Evolutionary conservation across 2,888 invertebrate genomes (phyloP), one percentile per base, ranked within the genome.

Genomic region (Zaprionus obscuricornis): DNA sequence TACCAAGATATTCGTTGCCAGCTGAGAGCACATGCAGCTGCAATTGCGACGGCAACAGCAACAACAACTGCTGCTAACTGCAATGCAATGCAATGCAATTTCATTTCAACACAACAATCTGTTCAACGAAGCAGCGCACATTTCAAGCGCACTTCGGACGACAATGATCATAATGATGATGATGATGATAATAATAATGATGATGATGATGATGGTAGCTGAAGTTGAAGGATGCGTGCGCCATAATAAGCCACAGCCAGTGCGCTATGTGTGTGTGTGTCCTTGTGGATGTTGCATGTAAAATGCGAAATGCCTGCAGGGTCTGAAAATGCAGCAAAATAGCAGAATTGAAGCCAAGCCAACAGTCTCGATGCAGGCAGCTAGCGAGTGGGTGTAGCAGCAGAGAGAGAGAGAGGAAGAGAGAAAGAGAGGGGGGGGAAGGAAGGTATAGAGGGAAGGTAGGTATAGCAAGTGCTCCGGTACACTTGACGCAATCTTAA

Each of bases 401-500:
- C 10, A n/a, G 40, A 11, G 26, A 11, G 11, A 3, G 24, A 11
- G 11, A 17, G n/a, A 20, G 3, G 13, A 1, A 26, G 17, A 42
- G 2, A 13, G 8, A 6, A 7, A n/a, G n/a, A n/a, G 5, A 2
- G 10, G 17, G 26, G 17, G 16, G 1, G 20, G 5, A 45, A 14
- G 40, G 40, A 4, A 27, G 13, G 22, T 24, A 11, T 27, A 11
- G 18, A 11, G 26, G 11, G 29, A 40, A 26, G n/a, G n/a, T 14
- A 31, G 55, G 52, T 18, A 55, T 16, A 36, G 72, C 57, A 58
- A 67, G 37, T 69, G 66, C 71, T 58, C 65, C 62, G 75, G 83
- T 63, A 75, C 87, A 88, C 87, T 88, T 88, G 86, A 87, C 85
- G 87, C 86, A 87, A 85, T 88, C 87, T 88, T 88, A 88, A 88